Evolutionary conservation across 2,888 invertebrate species (phyloP).

Genomic region (Nyleta sp.): DNA sequence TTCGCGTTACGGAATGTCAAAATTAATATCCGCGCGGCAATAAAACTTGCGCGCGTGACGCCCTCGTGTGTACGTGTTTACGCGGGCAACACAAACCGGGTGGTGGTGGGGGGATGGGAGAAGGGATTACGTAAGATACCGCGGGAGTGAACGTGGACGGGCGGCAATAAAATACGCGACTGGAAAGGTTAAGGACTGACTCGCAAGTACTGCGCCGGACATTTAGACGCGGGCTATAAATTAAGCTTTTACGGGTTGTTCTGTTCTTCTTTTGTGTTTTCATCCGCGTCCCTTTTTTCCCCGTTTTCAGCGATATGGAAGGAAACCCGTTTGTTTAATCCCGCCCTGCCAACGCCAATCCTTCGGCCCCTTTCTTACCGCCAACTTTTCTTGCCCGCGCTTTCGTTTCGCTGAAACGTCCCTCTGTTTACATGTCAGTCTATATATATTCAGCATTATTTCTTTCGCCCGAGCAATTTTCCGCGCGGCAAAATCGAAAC

Average conservation of each 20-base stretch:
- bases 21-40: constrained; percentile 51
- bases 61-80: constrained; percentile 32
- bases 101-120: too few relatives aligned
- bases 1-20: too few relatives aligned
- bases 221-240: constrained; percentile 71
- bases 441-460: constrained; percentile 40
- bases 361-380: constrained; percentile 23
- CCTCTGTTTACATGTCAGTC: constrained; percentile 45
- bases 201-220: constrained; percentile 67
- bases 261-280: constrained; percentile 60
- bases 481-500: constrained; percentile 13
- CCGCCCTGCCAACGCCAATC: constrained; percentile 28
- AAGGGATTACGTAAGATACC: constrained; percentile 63
- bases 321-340: constrained; percentile 58
- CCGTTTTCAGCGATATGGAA: constrained; percentile 54
- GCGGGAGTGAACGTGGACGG: constrained; percentile 45
- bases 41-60: constrained; percentile 49
- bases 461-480: constrained; percentile 17
- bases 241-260: constrained; percentile 69
- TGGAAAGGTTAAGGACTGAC: constrained; percentile 69
- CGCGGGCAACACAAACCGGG: constrained; percentile 40
- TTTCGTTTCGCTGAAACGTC: constrained; percentile 25
- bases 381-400: neutral
- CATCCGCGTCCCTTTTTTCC: constrained; percentile 27
- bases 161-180: constrained; percentile 70